These are phyloP conservation scores for Condylura cristata DNA, from an alignment of 2,113 vertebrate species.

Conservation along the genomic window DNA sequence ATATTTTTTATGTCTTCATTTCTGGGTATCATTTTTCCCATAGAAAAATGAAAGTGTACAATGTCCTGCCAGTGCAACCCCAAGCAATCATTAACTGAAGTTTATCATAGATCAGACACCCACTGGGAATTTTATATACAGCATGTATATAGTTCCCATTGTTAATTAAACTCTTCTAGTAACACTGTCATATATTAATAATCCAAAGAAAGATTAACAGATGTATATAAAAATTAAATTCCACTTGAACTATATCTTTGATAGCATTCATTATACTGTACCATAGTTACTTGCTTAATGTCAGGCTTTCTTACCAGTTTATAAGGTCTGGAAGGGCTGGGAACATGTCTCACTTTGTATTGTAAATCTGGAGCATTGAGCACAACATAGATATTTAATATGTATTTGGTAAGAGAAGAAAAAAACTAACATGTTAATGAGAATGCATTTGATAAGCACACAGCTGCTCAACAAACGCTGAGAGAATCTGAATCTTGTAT, in stretches of 20 bases:
- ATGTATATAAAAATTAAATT: constrained; percentile 43
- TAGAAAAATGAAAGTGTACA: constrained; percentile 6
- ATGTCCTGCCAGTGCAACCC: neutral
- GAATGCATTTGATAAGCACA: neutral
- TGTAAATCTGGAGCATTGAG: neutral
- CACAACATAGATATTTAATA: neutral
- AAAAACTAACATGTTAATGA: constrained; percentile 20
- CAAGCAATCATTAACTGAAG: neutral
- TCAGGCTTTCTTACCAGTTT: neutral
- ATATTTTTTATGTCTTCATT: constrained; percentile 27
- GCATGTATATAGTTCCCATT: neutral
- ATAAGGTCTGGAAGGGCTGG: neutral
- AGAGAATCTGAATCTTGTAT: constrained; percentile 30
- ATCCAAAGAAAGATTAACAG: neutral
- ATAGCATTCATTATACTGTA: neutral
- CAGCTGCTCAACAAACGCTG: neutral
- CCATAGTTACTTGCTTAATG: neutral
- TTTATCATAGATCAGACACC: neutral
- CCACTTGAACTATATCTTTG: neutral
- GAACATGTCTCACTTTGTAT: neutral
- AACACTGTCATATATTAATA: neutral
- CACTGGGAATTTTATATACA: neutral
- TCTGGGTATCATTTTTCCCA: neutral
- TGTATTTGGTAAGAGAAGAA: neutral
- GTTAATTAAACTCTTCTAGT: constrained; percentile 38